A percentile compares a stretch with the other conserved stretches of the same genome.
Conservation (phyloP, 1,140 invertebrate genomes). For the Drosophila subobscura region DNA sequence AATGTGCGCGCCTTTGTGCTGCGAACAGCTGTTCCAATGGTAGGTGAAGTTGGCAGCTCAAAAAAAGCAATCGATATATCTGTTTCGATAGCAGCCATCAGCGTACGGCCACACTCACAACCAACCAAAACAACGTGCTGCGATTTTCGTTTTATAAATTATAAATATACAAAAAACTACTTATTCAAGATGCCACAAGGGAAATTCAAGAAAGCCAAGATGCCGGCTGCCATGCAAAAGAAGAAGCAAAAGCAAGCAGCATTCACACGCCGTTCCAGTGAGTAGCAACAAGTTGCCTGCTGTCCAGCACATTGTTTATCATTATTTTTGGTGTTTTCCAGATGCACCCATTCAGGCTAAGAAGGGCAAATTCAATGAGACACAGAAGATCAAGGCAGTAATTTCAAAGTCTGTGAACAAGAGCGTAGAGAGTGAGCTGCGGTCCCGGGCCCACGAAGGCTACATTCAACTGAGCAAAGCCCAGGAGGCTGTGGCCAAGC, state of each 20-base stretch:
- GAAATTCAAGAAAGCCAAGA: slow-evolving; percentile 86
- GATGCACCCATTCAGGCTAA: slow-evolving; percentile 87
- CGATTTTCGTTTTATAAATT: neutral
- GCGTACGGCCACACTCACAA: neutral
- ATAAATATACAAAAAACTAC: slow-evolving; percentile 1
- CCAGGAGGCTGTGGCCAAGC: slow-evolving; percentile 84
- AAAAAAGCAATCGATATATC: neutral
- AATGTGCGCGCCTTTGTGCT: too few relatives aligned
- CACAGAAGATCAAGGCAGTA: slow-evolving; percentile 86
- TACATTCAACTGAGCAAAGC: slow-evolving; percentile 84
- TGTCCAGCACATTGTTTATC: neutral
- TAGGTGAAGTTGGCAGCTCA: slow-evolving; percentile 10
- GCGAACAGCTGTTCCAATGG: neutral
- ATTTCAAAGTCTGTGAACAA: slow-evolving; percentile 87
- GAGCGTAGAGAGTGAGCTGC: slow-evolving; percentile 86
- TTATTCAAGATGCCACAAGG: slow-evolving; percentile 85
- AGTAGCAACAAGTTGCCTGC: slow-evolving; percentile 42
- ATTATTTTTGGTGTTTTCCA: slow-evolving; percentile 14
- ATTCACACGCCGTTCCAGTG: slow-evolving; percentile 84
- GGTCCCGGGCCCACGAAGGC: slow-evolving; percentile 84
- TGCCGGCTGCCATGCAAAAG: slow-evolving; percentile 84
- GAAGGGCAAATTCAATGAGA: slow-evolving; percentile 86
- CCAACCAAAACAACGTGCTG: slow-evolving; percentile 65
- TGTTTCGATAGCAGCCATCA: neutral
- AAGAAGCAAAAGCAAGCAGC: slow-evolving; percentile 84